Evolutionary conservation across 2,797 vertebrate species (phyloP), one percentile per base, ranked within the genome.

Genomic region (Onychomys torridus): DNA sequence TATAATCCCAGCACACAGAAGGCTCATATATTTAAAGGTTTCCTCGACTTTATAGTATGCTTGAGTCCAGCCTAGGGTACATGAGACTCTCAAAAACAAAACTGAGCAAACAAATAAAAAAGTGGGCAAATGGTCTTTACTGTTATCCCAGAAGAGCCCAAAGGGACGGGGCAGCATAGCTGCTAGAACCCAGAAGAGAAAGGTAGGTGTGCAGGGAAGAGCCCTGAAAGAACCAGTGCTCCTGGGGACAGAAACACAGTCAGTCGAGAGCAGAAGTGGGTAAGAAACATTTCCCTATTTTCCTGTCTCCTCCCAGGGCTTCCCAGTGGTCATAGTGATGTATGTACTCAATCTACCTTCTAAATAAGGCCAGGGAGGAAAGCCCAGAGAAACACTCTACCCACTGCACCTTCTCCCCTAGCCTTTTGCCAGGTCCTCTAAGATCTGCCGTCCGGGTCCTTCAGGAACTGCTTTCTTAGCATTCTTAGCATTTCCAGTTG

Each of bases 391-490:
- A 93, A 89, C 59, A 8, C 19, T 65, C 59, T 25, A 37, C 8
- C 63, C 83, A 57, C 52, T 29, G 40, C 37, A 95, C 49, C 61
- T 90, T 90, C 75, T 86, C 84, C 71, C 75, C 87, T 3, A 69
- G 65, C 13, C 49, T 75, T 34, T 91, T 81, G 65, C 57, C 90
- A 90, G 79, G 34, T 88, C 69, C 57, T 77, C 43, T 32, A 81
- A 21, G 3, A 82, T 59, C 21, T 23, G 75, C 79, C 57, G 29
- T 81, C 59, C 83, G 34, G 37, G 78, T 94, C 89, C 43, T 77
- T 76, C 78, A 92, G 55, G 37, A 95, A 83, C 87, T 94, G 65
- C 63, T 90, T 95, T 46, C 67, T 91, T 65, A 75, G 65, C 77
- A 85, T 88, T 67, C 76, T 87, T 34, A 85, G 78, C 6, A 43